Conservation (phyloP, 2,888 invertebrate genomes). For the Eupithecia dodoneata region DNA sequence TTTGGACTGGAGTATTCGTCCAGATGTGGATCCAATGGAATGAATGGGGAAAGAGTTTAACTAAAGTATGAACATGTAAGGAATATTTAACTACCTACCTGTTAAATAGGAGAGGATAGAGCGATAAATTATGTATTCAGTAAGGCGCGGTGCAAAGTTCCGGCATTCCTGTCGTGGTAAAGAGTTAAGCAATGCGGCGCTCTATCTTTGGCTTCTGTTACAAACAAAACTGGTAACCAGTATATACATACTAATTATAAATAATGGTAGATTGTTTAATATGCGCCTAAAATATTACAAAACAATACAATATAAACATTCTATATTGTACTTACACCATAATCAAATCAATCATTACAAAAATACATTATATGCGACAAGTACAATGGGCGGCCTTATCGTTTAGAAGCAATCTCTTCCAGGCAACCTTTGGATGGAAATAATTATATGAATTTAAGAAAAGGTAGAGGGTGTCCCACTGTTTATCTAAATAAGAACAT, state of each 20-base stretch:
- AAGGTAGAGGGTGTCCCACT: too few relatives aligned
- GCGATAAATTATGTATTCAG: conserved; percentile 47
- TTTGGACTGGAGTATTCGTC: background rate
- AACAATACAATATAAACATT: too few relatives aligned
- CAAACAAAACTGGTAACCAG: conserved; percentile 20
- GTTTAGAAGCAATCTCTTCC: too few relatives aligned
- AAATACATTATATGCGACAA: too few relatives aligned
- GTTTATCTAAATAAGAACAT: too few relatives aligned
- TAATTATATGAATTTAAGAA: too few relatives aligned
- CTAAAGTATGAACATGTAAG: background rate
- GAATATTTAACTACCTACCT: background rate
- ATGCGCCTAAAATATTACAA: background rate
- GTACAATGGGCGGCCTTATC: too few relatives aligned
- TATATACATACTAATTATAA: background rate
- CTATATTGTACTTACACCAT: too few relatives aligned
- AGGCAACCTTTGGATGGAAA: too few relatives aligned
- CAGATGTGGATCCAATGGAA: background rate
- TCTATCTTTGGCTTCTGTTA: conserved; percentile 45
- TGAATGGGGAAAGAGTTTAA: background rate
- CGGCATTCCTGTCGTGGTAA: conserved; percentile 48
- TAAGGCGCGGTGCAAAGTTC: conserved; percentile 39
- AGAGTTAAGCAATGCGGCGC: conserved; percentile 51
- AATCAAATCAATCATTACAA: too few relatives aligned
- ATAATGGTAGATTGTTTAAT: background rate
- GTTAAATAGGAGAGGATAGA: conserved; percentile 22